Base-by-base conservation (phyloP, 2,888 invertebrate species). In the Epinotia ramella region DNA sequence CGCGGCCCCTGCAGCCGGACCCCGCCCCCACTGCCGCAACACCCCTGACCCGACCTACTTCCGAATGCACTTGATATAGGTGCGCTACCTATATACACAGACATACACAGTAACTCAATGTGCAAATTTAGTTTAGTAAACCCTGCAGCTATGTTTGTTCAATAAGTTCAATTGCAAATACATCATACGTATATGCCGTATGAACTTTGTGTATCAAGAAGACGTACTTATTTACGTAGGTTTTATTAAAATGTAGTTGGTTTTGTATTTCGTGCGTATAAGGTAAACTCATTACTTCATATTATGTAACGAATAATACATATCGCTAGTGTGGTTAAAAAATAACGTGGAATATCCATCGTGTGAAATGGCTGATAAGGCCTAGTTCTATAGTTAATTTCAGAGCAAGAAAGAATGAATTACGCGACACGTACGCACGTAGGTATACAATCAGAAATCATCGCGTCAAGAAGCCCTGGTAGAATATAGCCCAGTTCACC, bases 401-500 rank as follows among this genome's bases (percentile, higher is more conserved):
- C 1, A 6, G 16, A 16, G 49, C 49, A n/a, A n/a, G n/a, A n/a
- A n/a, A 53, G 53, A 62, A 33, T n/a, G 13, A 33, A 62, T 5
- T 12, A 60, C 16, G 9, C 9, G 28, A 16, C 53, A 59, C 57
- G 4, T 13, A 49, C 28, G 24, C 24, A 28, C 57, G 13, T n/a
- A n/a, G n/a, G n/a, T n/a, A n/a, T 59, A 24, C 44, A 24, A 33
- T n/a, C 62, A 62, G 18, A 7, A 40, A 53, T 53, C 63, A 71
- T 71, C 53, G 49, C 53, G 64, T 56, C 64, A 53, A 13, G 46
- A 18, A 53, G 53, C 40, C 24, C 59, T 67, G 53, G 66, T 46
- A 53, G 60, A 76, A 77, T 74, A 76, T 70, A 79, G 78, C 77
- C 79, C 79, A 78, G 78, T 78, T 78, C 79, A 80, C 76, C 78